These are phyloP conservation scores for Chrysomela aeneicollis DNA, from an alignment of 2,888 invertebrate species.

Conservation along the genomic window DNA sequence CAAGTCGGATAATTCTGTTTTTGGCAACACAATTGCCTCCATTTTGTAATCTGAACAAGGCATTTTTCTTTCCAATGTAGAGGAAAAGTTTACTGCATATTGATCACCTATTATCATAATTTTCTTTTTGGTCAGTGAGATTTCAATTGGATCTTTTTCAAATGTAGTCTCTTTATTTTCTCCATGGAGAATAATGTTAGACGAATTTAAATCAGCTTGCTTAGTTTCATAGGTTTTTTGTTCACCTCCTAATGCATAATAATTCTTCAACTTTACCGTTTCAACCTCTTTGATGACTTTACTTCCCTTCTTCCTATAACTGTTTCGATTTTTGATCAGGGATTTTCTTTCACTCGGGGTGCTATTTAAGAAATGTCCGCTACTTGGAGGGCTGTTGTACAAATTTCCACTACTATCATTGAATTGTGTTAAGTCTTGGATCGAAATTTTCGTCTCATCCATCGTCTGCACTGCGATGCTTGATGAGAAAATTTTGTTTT, in stretches of 20 bases:
- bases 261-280: no score
- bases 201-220: not conserved
- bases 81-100: conserved; percentile 1
- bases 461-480: conserved; percentile 1
- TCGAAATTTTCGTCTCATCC: no score
- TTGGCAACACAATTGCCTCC: not conserved
- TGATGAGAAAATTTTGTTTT: not conserved
- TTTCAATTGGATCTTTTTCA: not conserved
- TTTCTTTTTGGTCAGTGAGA: not conserved
- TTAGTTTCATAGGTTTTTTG: no score
- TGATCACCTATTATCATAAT: conserved; percentile 10
- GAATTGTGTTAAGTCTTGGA: no score
- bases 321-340: no score
- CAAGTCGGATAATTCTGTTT: not conserved
- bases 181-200: not conserved
- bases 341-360: no score
- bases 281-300: no score
- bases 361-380: no score
- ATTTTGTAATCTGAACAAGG: not conserved
- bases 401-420: no score
- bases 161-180: not conserved
- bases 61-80: not conserved
- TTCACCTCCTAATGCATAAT: no score
- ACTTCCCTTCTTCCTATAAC: no score
- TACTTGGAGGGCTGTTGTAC: no score